A percentile compares a stretch with the other conserved stretches of the same genome.
phyloP scores from a whole-genome alignment of 1,140 invertebrate genomes.

The Diachasmimorpha longicaudata region DNA sequence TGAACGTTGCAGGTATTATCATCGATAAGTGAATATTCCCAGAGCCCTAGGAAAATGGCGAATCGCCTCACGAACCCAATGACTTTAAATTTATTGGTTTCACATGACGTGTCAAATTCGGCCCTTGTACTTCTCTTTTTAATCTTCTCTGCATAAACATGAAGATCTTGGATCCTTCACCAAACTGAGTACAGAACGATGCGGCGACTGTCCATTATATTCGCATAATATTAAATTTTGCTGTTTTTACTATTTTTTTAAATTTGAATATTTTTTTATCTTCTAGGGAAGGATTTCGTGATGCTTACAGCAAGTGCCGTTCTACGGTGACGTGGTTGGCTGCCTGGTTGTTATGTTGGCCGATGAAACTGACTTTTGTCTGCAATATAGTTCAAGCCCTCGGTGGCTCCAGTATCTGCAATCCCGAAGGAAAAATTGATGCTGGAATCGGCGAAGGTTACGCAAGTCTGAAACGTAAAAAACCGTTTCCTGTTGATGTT shows the following conservation, averaged over 20 bases:
- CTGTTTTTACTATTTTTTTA: neutral
- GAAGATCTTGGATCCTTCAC: too few relatives aligned
- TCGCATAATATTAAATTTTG: too few relatives aligned
- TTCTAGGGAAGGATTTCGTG: conserved; percentile 65
- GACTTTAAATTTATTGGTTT: too few relatives aligned
- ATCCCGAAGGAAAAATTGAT: conserved; percentile 68
- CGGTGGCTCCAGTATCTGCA: conserved; percentile 57
- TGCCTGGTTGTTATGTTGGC: conserved; percentile 72
- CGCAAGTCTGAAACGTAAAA: conserved; percentile 61
- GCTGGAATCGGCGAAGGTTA: conserved; percentile 72
- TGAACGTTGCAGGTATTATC: conserved; percentile 49
- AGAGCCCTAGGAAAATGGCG: too few relatives aligned
- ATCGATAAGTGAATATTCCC: conserved; percentile 19
- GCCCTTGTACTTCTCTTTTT: too few relatives aligned
- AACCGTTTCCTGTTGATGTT: too few relatives aligned
- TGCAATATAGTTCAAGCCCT: conserved; percentile 68
- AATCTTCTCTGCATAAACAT: too few relatives aligned
- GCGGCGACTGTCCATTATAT: too few relatives aligned
- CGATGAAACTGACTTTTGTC: conserved; percentile 72
- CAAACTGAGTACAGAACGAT: too few relatives aligned
- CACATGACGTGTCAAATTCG: too few relatives aligned
- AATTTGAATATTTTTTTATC: conserved; percentile 1
- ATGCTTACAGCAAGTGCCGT: conserved; percentile 68
- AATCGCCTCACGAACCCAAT: too few relatives aligned
- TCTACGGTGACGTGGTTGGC: conserved; percentile 63